Evolutionary conservation across 2,113 vertebrate species (phyloP).

Genomic region (Charadrius vociferus): DNA sequence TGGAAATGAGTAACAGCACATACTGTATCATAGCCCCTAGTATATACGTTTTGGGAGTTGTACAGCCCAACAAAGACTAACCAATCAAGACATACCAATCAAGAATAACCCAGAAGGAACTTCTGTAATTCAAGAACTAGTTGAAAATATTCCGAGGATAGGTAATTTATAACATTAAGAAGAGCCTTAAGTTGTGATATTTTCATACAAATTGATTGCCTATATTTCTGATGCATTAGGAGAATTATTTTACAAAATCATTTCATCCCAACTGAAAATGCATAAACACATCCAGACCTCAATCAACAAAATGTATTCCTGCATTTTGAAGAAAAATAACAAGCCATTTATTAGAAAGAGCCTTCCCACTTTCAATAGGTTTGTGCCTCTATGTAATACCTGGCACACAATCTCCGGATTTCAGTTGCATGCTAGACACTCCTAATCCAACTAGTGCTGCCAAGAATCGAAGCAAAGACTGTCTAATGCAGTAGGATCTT

Average conservation of each 20-base stretch:
- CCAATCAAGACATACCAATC: neutral
- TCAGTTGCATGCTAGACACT: neutral
- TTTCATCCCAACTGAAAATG: constrained; percentile 34
- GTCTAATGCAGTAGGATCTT: constrained; percentile 52
- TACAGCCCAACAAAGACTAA: neutral
- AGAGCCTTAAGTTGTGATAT: neutral
- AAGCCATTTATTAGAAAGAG: neutral
- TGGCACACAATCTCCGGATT: constrained; percentile 1
- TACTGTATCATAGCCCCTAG: neutral
- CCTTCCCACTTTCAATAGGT: neutral
- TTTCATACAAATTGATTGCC: constrained; percentile 42
- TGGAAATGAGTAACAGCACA: neutral
- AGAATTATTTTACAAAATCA: constrained; percentile 32
- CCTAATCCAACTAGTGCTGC: constrained; percentile 47
- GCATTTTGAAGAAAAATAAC: neutral
- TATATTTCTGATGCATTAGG: neutral
- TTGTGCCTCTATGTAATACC: neutral
- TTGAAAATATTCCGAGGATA: neutral
- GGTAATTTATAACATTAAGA: neutral
- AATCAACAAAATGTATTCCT: constrained; percentile 23
- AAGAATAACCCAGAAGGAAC: neutral
- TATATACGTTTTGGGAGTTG: neutral
- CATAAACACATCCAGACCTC: neutral
- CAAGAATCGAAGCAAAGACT: constrained; percentile 54
- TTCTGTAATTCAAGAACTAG: neutral